Base-by-base conservation (phyloP, 2,888 invertebrate genomes). In the Melinopterus prodromus region DNA sequence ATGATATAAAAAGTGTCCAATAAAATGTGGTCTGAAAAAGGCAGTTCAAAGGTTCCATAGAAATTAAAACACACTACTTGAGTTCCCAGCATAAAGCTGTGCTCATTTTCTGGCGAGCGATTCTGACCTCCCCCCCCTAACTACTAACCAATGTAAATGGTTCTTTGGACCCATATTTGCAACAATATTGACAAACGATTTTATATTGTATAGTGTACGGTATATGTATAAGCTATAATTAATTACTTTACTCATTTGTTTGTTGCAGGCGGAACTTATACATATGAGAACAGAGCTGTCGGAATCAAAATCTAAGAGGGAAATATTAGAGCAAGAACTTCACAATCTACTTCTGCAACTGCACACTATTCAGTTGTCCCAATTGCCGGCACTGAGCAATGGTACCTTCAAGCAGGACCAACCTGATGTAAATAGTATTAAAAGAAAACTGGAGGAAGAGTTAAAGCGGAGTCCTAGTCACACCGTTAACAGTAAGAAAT, bases 221-320 rank as follows among this genome's bases (percentile, higher is more conserved):
- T 26, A 26, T 53, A 53, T 12, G 12, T 53, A 53, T 53, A 53
- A 5, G 12, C 14, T 38, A 16, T 76, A 16, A 5, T 76, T 16
- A 26, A 69, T 53, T 77, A 53, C 16, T 53, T 69, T 77, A 74
- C 9, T 78, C 16, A 4, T 70, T 35, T 70, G 26, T 80, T 77
- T 6, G 53, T 89, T 90, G 78, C 90, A 96, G 96, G 95, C 96
- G 80, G 96, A 96, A 89, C 90, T 96, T 83, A 92, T 94, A 78
- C 93, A 94, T 86, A 92, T 95, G 91, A 92, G 95, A 85, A 92
- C 94, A 78, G 95, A 96, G 87, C 88, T 96, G 85, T 92, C 93
- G 77, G 94, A 95, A 84, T 92, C 94, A 14, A 91, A 93, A 86
- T 93, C 95, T 14, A 90, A 91, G 78, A 91, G 91, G 81, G 90